Conservation (phyloP, 2,113 vertebrate species). For the Phylloscopus trochiloides region DNA sequence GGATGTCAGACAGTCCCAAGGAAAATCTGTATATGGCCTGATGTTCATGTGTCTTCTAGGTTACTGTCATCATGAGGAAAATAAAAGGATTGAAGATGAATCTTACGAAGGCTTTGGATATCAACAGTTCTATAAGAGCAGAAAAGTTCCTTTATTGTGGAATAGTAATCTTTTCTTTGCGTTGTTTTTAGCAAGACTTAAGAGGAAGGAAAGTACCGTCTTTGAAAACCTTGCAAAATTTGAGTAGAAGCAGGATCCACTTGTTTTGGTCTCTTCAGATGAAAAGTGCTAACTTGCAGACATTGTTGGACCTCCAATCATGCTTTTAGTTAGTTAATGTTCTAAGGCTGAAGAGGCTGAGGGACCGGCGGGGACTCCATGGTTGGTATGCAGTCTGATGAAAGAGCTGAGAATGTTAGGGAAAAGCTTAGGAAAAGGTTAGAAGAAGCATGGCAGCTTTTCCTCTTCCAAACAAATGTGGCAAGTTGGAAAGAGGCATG, state of each 20-base stretch:
- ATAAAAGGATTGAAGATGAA: not conserved
- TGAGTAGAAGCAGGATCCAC: not conserved
- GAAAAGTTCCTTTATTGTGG: not conserved
- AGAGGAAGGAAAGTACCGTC: not conserved
- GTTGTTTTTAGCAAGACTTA: not conserved
- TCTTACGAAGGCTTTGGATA: not conserved
- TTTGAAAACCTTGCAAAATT: not conserved
- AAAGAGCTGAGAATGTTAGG: not conserved
- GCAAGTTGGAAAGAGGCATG: not conserved
- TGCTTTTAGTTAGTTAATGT: not conserved
- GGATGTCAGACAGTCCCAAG: not conserved
- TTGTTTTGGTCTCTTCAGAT: not conserved
- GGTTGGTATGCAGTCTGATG: rapidly evolving
- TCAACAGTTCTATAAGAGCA: not conserved
- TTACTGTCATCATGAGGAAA: not conserved
- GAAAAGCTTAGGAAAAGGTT: not conserved
- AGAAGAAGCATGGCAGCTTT: not conserved
- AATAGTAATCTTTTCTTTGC: not conserved
- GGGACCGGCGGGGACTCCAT: not conserved
- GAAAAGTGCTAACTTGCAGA: not conserved
- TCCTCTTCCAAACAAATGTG: not conserved
- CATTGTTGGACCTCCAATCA: not conserved
- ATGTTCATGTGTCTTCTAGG: not conserved
- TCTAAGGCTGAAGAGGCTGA: not conserved
- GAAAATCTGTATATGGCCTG: not conserved